Conservation (phyloP, 2,888 invertebrate species). For the Pollenia griseotomentosa region DNA sequence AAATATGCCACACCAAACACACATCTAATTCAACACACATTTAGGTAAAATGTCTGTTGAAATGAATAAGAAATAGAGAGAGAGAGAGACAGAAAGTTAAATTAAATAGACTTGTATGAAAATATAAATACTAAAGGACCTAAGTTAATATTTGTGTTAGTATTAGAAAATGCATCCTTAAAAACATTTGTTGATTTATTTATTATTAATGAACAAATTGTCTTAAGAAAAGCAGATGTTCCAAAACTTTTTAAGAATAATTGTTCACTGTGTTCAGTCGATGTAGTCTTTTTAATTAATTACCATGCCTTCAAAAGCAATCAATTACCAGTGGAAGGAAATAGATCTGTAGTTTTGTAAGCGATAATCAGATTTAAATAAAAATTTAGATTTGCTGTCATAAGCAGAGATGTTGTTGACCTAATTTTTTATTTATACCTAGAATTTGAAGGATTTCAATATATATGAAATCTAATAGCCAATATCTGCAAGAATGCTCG, state of each 20-base stretch:
- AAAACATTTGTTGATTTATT: background rate
- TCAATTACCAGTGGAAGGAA: no score
- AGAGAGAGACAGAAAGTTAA: background rate
- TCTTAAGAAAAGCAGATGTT: constrained; percentile 6
- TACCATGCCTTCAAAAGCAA: no score
- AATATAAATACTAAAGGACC: background rate
- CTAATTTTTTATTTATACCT: no score
- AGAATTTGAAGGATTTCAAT: no score
- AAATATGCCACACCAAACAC: constrained; percentile 52
- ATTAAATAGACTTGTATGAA: background rate
- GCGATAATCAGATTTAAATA: no score
- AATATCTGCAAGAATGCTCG: no score
- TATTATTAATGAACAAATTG: constrained; percentile 2
- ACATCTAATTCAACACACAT: constrained; percentile 28
- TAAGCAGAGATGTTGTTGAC: no score
- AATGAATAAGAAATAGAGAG: background rate
- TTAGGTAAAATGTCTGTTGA: constrained; percentile 5
- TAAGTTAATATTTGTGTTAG: constrained; percentile 44
- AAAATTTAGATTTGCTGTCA: no score
- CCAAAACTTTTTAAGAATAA: background rate
- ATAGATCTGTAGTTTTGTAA: no score
- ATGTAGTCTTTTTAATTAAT: no score
- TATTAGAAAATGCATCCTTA: background rate
- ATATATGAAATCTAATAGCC: no score
- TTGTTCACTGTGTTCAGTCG: no score